Conservation (phyloP, 2,113 vertebrate genomes). For the Neoarius graeffei region DNA sequence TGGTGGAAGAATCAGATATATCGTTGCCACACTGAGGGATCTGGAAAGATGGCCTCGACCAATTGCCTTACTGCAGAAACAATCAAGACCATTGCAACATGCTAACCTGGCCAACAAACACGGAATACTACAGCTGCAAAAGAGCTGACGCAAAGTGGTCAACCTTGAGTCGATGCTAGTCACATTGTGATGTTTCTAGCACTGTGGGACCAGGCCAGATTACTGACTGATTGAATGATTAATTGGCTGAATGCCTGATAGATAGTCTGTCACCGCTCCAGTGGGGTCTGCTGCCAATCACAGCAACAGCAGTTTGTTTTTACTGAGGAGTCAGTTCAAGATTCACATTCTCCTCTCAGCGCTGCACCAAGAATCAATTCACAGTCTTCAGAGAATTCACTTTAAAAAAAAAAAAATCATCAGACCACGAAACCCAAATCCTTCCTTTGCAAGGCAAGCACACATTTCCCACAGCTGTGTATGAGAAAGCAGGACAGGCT, state of each 20-base stretch:
- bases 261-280: slow-evolving; percentile 24
- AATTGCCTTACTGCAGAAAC: not conserved
- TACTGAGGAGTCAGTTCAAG: slow-evolving; percentile 12
- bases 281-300: slow-evolving; percentile 11
- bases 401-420: not conserved
- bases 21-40: not conserved
- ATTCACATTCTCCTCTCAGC: not conserved
- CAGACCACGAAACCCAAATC: slow-evolving; percentile 10
- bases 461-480: slow-evolving; percentile 6
- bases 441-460: not conserved
- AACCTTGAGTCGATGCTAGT: not conserved
- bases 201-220: not conserved
- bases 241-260: slow-evolving; percentile 45
- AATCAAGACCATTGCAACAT: not conserved
- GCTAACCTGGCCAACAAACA: not conserved
- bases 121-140: not conserved
- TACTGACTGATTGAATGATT: not conserved
- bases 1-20: not conserved
- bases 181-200: not conserved
- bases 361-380: slow-evolving; percentile 15
- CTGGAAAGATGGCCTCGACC: not conserved
- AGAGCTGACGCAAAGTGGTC: not conserved
- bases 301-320: not conserved
- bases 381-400: not conserved
- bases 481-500: not conserved